Evolutionary conservation across 2,113 vertebrate genomes (phyloP), one percentile per base, ranked within the genome.

Genomic region (Loxodonta africana): DNA sequence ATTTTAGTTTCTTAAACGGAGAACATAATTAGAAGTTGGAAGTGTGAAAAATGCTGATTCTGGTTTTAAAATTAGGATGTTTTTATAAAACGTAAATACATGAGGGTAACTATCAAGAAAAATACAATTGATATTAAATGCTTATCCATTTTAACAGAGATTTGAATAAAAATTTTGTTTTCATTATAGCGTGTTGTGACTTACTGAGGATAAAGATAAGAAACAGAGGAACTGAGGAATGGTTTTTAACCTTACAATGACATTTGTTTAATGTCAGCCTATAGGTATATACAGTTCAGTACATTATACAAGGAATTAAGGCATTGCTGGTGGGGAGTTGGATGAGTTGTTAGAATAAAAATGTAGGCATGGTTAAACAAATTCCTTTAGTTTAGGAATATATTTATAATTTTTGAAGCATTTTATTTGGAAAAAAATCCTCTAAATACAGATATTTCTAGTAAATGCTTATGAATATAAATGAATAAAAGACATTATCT

Each of bases 381-480:
- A 90, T 90, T 73, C 80, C 91, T 96, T 96, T 65, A 62, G 81
- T 85, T 94, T 92, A 82, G 46, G 44, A 88, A 82, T 84, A 81
- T 83, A 94, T 96, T 88, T 94, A 62, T 80, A 83, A 95, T 95
- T 95, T 95, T 76, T 90, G 88, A 95, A 97, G 88, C 95, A 94
- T 90, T 93, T 98, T 96, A 81, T 87, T 80, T 48, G n/a, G n/a
- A 41, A 48, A 95, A 94, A 94, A 89, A 83, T 81, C 23, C 23
- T 94, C 90, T 62, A 96, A 94, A 95, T 97, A 78, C 90, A 94
- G 95, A 96, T 97, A 97, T 95, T 96, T 84, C 97, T 97, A 97
- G 97, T 98, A 97, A 97, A 97, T 94, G 77, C 95, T 96, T 97
- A 82, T 97, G 97, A 97, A 96, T 97, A 94, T 97, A 97, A 96